Evolutionary conservation across 2,797 vertebrate genomes (phyloP).

Genomic region (Hipposideros larvatus): DNA sequence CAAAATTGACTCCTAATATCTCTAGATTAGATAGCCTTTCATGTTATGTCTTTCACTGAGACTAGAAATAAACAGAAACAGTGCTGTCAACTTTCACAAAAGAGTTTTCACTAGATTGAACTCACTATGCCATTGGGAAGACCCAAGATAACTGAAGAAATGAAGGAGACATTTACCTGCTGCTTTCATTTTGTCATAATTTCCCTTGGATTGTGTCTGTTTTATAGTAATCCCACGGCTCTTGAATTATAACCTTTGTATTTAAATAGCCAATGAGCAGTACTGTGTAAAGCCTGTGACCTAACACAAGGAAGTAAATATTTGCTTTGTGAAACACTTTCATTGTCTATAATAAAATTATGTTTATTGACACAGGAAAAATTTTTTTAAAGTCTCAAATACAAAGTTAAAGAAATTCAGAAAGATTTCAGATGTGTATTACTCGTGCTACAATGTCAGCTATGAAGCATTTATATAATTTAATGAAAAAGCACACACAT

Average conservation of each 20-base stretch:
- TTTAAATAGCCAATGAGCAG: constrained; percentile 68
- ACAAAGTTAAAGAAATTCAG: constrained; percentile 56
- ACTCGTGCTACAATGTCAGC: constrained; percentile 33
- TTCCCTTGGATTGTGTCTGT: constrained; percentile 49
- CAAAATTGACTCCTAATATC: constrained; percentile 25
- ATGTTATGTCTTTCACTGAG: not conserved
- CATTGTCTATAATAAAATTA: constrained; percentile 73
- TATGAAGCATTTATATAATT: not conserved
- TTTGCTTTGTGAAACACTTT: constrained; percentile 68
- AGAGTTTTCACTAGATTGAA: constrained; percentile 44
- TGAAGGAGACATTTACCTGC: constrained; percentile 60
- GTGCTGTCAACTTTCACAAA: not conserved
- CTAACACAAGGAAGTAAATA: constrained; percentile 76
- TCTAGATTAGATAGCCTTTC: constrained; percentile 8
- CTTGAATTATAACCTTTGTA: constrained; percentile 70
- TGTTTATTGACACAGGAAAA: constrained; percentile 53
- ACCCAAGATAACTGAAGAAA: not conserved
- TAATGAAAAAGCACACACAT: not conserved
- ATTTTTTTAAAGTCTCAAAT: constrained; percentile 27
- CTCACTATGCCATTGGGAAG: not conserved
- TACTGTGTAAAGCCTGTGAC: constrained; percentile 47
- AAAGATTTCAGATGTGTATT: constrained; percentile 27
- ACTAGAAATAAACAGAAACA: not conserved
- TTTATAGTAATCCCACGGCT: constrained; percentile 36
- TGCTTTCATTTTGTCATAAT: constrained; percentile 50